Percentiles rank a stretch among this genome's conserved stretches.
phyloP scores from a whole-genome alignment of 2,113 vertebrate genomes.

The Delphinus delphis region DNA sequence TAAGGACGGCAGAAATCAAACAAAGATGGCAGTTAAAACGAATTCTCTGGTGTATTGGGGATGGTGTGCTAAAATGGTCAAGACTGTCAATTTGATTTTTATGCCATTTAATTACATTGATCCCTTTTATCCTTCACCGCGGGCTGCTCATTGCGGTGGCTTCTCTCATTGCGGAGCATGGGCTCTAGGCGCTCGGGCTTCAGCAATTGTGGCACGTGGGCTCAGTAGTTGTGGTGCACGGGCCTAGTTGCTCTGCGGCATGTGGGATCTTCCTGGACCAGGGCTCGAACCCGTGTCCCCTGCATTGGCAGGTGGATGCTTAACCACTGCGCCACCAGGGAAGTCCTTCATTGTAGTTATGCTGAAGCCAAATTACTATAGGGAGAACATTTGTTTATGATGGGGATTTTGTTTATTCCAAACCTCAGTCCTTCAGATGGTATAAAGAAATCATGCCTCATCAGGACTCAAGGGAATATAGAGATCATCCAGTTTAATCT shows the following conservation, averaged over 20 bases:
- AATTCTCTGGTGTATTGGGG: not conserved
- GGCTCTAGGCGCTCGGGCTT: too few relatives aligned
- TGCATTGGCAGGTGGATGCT: too few relatives aligned
- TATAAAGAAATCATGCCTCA: slow-evolving; percentile 25
- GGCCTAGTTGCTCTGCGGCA: too few relatives aligned
- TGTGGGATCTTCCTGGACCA: too few relatives aligned
- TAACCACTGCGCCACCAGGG: too few relatives aligned
- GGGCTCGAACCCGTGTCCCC: too few relatives aligned
- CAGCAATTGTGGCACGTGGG: too few relatives aligned
- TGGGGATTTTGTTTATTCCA: not conserved
- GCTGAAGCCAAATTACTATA: not conserved
- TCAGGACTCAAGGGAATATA: not conserved
- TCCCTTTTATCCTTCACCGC: not conserved
- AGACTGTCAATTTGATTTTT: not conserved
- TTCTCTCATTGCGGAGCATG: too few relatives aligned
- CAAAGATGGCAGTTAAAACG: not conserved
- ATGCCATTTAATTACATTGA: slow-evolving; percentile 32
- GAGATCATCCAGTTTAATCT: not conserved
- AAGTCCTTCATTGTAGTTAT: not conserved
- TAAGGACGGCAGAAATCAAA: not conserved
- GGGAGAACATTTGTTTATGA: not conserved
- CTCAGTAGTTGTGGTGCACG: too few relatives aligned
- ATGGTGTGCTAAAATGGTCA: not conserved
- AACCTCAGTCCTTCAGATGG: not conserved
- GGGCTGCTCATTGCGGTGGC: too few relatives aligned